These are phyloP conservation scores for Marronus borbonicus DNA, from an alignment of 2,888 invertebrate genomes.

Conservation along the genomic window DNA sequence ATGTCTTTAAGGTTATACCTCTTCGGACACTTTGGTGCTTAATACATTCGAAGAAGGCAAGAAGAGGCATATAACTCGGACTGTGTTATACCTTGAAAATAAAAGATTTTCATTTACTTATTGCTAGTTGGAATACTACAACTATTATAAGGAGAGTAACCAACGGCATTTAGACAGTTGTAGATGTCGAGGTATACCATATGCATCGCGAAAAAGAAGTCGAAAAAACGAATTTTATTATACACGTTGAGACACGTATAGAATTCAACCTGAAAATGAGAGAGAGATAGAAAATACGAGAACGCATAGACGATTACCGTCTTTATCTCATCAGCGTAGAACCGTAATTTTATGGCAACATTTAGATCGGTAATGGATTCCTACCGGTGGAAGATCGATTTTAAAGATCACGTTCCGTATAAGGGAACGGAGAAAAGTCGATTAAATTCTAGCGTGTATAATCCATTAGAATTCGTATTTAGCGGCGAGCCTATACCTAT, in stretches of 20 bases:
- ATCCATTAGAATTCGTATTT: slow-evolving; percentile 41
- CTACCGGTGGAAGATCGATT: slow-evolving; percentile 46
- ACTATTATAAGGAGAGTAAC: slow-evolving; percentile 9
- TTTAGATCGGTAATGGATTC: slow-evolving; percentile 46
- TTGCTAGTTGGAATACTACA: background rate
- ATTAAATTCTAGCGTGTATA: slow-evolving; percentile 41
- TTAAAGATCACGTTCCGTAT: slow-evolving; percentile 49
- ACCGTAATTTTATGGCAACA: slow-evolving; percentile 49
- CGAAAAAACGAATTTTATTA: slow-evolving; percentile 45
- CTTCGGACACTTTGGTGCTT: too few relatives aligned
- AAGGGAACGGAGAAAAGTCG: slow-evolving; percentile 46
- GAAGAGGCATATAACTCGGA: too few relatives aligned
- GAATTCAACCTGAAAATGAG: background rate
- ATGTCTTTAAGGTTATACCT: too few relatives aligned
- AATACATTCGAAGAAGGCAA: too few relatives aligned
- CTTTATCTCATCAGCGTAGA: slow-evolving; percentile 45
- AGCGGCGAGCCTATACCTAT: slow-evolving; percentile 26
- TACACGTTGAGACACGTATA: slow-evolving; percentile 19
- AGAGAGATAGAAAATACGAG: slow-evolving; percentile 31
- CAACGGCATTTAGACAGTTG: background rate
- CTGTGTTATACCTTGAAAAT: background rate
- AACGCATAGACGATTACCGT: slow-evolving; percentile 38
- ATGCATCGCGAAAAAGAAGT: slow-evolving; percentile 31
- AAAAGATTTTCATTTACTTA: background rate
- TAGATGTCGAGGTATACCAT: slow-evolving; percentile 18